A percentile compares a stretch with the other conserved stretches of the same genome.
These are phyloP conservation scores for Tinea semifulvella DNA, from an alignment of 2,888 invertebrate species.

Conservation along the genomic window DNA sequence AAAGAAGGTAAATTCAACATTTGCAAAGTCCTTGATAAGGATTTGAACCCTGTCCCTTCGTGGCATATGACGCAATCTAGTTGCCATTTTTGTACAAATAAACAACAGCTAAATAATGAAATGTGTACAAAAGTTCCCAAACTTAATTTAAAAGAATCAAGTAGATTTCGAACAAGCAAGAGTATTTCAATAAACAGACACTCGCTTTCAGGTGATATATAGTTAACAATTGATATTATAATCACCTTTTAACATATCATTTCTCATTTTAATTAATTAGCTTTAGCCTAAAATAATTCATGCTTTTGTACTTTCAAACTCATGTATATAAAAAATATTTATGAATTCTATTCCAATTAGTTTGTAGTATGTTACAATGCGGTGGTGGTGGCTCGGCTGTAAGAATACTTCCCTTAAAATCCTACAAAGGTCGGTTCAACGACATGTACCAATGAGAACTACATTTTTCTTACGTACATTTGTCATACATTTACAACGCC, in stretches of 20 bases:
- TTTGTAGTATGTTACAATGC: no score
- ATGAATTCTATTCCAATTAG: no score
- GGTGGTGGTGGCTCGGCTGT: no score
- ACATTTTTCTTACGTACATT: no score
- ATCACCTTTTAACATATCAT: background rate
- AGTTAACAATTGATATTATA: background rate
- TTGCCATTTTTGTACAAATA: slow-evolving; percentile 8
- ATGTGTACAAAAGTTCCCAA: slow-evolving; percentile 21
- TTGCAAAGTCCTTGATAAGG: slow-evolving; percentile 48
- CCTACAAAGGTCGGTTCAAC: no score
- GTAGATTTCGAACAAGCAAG: slow-evolving; percentile 32
- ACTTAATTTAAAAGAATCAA: slow-evolving; percentile 29
- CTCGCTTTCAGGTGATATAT: slow-evolving; percentile 3
- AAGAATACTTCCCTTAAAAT: no score
- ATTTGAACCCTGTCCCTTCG: slow-evolving; percentile 43
- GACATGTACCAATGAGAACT: no score
- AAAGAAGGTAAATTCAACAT: slow-evolving; percentile 38
- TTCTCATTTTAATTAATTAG: background rate
- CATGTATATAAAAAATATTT: no score
- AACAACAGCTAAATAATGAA: background rate
- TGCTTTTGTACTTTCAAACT: no score
- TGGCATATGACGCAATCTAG: slow-evolving; percentile 38
- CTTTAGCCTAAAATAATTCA: no score
- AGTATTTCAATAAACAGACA: no score
- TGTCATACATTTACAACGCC: no score